These are phyloP conservation scores for Eilema sororculum DNA, from an alignment of 2,888 invertebrate genomes.

Conservation along the genomic window DNA sequence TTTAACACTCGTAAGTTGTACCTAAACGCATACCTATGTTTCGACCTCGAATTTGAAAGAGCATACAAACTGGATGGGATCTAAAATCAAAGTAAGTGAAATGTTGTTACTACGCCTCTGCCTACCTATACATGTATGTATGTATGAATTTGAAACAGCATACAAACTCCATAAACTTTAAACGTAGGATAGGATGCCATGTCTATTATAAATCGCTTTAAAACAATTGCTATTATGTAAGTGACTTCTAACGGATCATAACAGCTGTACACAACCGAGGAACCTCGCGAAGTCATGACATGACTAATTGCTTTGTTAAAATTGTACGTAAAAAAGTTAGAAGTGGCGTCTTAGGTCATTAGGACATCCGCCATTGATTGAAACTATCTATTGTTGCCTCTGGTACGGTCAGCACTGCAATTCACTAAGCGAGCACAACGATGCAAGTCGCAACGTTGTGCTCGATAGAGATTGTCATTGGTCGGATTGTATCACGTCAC, in stretches of 20 bases:
- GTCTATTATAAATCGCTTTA: background rate
- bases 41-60: background rate
- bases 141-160: background rate
- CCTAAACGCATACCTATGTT: no score
- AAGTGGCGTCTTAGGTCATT: conserved; percentile 22
- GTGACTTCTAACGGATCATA: conserved; percentile 12
- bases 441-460: no score
- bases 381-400: conserved; percentile 5
- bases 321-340: background rate
- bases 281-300: conserved; percentile 14
- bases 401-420: background rate
- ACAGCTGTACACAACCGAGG: conserved; percentile 8
- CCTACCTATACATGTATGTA: no score
- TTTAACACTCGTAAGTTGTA: no score
- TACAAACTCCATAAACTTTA: background rate
- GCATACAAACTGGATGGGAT: no score
- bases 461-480: no score
- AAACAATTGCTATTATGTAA: background rate
- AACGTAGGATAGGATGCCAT: background rate
- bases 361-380: conserved; percentile 18
- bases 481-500: no score
- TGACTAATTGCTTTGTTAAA: conserved; percentile 21
- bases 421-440: no score
- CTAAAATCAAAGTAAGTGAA: no score
- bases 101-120: no score